Base-by-base conservation (phyloP, 1,140 invertebrate species). In the Drosophila sucinea region DNA sequence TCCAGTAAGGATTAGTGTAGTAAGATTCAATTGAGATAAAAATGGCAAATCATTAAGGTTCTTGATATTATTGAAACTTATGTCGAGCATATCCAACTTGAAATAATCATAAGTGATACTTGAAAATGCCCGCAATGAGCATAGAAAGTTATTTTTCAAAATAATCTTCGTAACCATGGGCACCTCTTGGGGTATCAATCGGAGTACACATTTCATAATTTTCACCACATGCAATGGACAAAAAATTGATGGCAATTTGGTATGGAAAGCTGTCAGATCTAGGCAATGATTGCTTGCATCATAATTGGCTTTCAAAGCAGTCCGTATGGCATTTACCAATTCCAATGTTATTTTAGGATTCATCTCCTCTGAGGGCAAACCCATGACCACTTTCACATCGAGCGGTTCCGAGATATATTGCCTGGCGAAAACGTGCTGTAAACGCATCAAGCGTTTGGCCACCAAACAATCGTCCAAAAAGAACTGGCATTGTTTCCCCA, bases 131-230 rank as follows among this genome's bases (percentile, higher is more conserved):
- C 70, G 27, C 8, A 83, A 25, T 0, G 67, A 61, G 32, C 76
- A 83, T 3, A 83, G 10, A 44, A 60, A 76, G 33, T 83, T 83
- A 29, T 83, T 78, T 30, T 41, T 35, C 2, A 83, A 17, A 1
- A 66, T 44, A 0, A 83, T 25, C 1, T 57, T 40, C 0, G 23
- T 4, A 3, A 83, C 10, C 23, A 27, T n/a, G 0, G 60, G 55
- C 44, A 62, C 32, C 0, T 66, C 8, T 0, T 41, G 7, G 0
- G 25, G 5, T 11, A 75, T 55, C 0, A 69, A 4, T 5, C 33
- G 10, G 17, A 67, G 40, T 2, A 75, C 32, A 10, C 11, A 23
- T 5, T 58, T 30, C 3, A 83, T 11, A 7, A 70, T n/a, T 4
- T 56, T 27, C 2, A 23, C 6, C n/a, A 67, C 40, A 61, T 81